Base-by-base conservation (phyloP, 2,113 vertebrate species). In the Loxodonta africana region DNA sequence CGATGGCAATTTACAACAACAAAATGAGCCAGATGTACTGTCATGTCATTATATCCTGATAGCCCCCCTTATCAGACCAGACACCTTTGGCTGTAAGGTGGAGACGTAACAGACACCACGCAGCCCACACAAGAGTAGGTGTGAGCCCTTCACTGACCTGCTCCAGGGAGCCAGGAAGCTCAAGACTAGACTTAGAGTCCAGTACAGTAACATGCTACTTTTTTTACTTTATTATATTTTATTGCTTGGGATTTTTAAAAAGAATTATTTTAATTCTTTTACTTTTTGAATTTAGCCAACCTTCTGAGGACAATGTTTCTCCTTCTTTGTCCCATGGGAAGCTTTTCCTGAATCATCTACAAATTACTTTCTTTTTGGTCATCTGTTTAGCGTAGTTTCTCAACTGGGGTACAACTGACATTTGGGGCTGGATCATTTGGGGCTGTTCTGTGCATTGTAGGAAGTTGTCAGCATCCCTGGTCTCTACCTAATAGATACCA, bases 321-420 rank as follows among this genome's bases (percentile, higher is more conserved):
- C 80, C 44, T 51, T 46, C 63, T 81, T 28, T 3, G 28, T 87
- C 46, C 69, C n/a, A 33, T 0, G 6, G 18, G 30, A 67, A n/a
- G 21, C 30, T 25, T 82, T 26, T 37, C 44, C 57, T 48, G 46
- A 60, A 30, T 14, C 20, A n/a, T 28, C 80, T 30, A 23, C 1
- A 4, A 1, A 12, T 74, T 30, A 51, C 41, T 30, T 28, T 73
- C 21, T 89, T 28, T 57, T 1, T 6, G 73, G 62, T 33, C 53
- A 0, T 18, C 44, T 62, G 60, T 53, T n/a, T 14, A 23, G 74
- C 1, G 17, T 25, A 7, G 48, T 26, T 87, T 82, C 57, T 37
- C 37, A 7, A 0, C 6, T 5, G 26, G 26, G 26, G 6, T 8
- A 1, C 6, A 14, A 2, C 4, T 81, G 73, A 63, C 57, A 28